Base-by-base conservation (phyloP, 1,140 invertebrate species). In the Hyles vespertilio region DNA sequence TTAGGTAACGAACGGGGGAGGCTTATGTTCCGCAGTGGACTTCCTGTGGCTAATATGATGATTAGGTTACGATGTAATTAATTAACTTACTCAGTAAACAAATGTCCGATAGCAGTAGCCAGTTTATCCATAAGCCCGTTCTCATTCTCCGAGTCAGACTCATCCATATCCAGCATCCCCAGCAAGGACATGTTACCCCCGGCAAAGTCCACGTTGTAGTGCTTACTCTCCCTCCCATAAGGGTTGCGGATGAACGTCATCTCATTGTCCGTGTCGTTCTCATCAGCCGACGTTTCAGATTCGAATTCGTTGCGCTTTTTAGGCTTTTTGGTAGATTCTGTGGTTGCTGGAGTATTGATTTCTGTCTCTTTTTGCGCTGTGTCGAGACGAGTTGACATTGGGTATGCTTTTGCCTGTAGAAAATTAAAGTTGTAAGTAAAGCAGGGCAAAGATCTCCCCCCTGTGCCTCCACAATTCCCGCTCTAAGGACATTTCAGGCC, bases 81-180 rank as follows among this genome's bases (percentile, higher is more conserved):
- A 12, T 36, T 12, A 32, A 76, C 84, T 80, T 74, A 88, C 85
- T 88, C 84, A 32, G 77, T 79, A 81, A 96, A 95, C 58, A 96
- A 86, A 84, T 95, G 93, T 55, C 92, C 92, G 62, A 95, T 93
- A 44, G 93, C 93, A 51, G 91, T 92, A 0, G 92, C 91, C 44
- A 95, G 81, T 81, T 94, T 95, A 65, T 94, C 94, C 78, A 93
- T 90, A 3, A 91, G 78, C 4, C 91, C 92, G 64, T 93, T 93
- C 63, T 96, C 95, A 68, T 94, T 94, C 67, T 96, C 95, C 0
- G 94, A 95, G 81, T 96, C 95, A 0, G 94, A 95, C 64, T 95
- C 94, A 62, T 95, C 94, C 53, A 92, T 92, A 67, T 94, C 90
- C 67, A 94, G 91, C 4, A 91, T 90, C 5, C 87, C 89, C 3